Evolutionary conservation across 2,888 invertebrate species (phyloP), one percentile per base, ranked within the genome.

Genomic region (Thymelicus sylvestris): DNA sequence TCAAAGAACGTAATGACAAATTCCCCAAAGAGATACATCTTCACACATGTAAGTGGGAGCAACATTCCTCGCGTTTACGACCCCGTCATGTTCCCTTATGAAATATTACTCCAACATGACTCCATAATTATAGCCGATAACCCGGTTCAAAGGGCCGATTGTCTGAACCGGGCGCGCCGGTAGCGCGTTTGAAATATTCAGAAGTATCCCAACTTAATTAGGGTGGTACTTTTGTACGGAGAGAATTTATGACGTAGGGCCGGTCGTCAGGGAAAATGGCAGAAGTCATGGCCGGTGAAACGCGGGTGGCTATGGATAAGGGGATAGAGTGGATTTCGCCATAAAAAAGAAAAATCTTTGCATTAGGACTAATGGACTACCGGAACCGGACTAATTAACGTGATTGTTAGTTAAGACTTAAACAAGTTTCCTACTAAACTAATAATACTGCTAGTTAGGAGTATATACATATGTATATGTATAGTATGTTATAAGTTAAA

Each of bases 181-280:
- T 77, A 63, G 67, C 76, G 77, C 79, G 81, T 83, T 83, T 86
- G 82, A 86, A 86, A 86, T 86, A 87, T 87, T 86, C 84, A 86
- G 78, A 84, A 86, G 86, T 86, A 86, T 82, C 81, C 85, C 86
- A 79, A 84, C 84, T 87, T 90, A 89, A 90, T 90, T 89, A 88
- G 86, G 79, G 79, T 80, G 82, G 82, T 79, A 82, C 84, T 86
- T 86, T 85, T 87, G 85, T 69, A 82, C 82, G 81, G 76, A 74
- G 77, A 74, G 81, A 83, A 88, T 88, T 88, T 88, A 88, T 83
- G 85, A 83, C 77, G 79, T 78, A 73, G 76, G 75, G 83, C 82
- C 31, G 69, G 76, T 83, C 81, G 82, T 81, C 82, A 81, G 79
- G 55, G 55, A 55, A 24, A 55, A 55, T 55, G 55, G 78, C 80